These are phyloP conservation scores for Cirrhinus molitorella DNA, from an alignment of 2,797 vertebrate species.

Conservation along the genomic window DNA sequence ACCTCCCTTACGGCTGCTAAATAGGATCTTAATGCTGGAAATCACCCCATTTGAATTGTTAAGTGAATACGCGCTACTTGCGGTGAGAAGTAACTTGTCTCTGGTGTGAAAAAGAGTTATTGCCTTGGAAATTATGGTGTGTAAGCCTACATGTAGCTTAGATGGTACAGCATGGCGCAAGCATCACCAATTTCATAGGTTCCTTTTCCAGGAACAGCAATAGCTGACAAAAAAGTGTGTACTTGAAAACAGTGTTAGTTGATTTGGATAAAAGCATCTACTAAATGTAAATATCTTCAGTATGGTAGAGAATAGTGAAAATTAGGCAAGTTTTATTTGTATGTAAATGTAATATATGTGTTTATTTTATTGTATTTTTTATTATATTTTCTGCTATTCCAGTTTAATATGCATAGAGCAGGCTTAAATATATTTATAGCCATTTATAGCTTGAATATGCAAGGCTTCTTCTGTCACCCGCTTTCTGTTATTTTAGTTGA, in stretches of 20 bases:
- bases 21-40: constrained; percentile 76
- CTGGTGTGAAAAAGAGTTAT: constrained; percentile 43
- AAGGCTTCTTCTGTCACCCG: too few relatives aligned
- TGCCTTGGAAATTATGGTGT: not conserved
- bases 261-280: not conserved
- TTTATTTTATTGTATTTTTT: not conserved
- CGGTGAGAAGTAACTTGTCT: constrained; percentile 72
- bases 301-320: not conserved
- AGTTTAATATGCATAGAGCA: not conserved
- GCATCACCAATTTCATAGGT: not conserved
- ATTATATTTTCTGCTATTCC: not conserved
- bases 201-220: not conserved
- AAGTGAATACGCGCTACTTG: constrained; percentile 71
- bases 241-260: not conserved
- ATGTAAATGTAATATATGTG: not conserved
- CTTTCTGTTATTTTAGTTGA: too few relatives aligned
- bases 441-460: too few relatives aligned
- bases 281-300: not conserved
- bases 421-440: too few relatives aligned
- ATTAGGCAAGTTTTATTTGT: not conserved
- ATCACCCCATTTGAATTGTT: constrained; percentile 74
- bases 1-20: constrained; percentile 70
- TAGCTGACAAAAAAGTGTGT: not conserved
- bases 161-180: not conserved
- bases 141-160: not conserved